Evolutionary conservation across 2,888 invertebrate species (phyloP).

Genomic region (Steinernema carpocapsae): DNA sequence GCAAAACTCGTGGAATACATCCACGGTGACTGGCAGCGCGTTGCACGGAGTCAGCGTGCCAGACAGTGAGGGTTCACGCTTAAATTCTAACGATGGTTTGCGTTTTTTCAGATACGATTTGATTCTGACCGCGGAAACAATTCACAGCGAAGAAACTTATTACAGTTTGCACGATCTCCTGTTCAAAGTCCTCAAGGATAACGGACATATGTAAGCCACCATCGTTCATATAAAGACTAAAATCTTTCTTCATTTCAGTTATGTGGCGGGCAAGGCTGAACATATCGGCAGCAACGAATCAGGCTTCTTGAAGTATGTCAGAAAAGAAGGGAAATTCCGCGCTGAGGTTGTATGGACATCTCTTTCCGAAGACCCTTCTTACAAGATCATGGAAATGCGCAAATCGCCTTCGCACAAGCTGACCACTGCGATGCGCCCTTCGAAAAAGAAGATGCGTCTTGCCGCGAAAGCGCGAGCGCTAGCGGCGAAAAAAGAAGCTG

Average conservation of each 20-base stretch:
- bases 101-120: slow-evolving; percentile 77
- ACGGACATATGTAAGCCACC: slow-evolving; percentile 72
- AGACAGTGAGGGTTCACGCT: neutral
- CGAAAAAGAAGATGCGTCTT: slow-evolving; percentile 3
- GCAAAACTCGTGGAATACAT: slow-evolving; percentile 43
- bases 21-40: slow-evolving; percentile 41
- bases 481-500: too few species aligned
- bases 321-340: slow-evolving; percentile 43
- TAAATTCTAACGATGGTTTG: neutral
- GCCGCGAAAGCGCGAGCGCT: neutral
- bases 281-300: slow-evolving; percentile 78
- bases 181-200: slow-evolving; percentile 75
- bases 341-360: slow-evolving; percentile 42
- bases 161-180: slow-evolving; percentile 76
- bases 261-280: slow-evolving; percentile 85
- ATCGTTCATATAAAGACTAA: neutral
- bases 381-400: neutral
- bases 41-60: neutral
- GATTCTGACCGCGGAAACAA: slow-evolving; percentile 90
- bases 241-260: slow-evolving; percentile 69
- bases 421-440: neutral
- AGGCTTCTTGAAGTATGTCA: slow-evolving; percentile 78
- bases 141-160: slow-evolving; percentile 81
- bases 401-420: slow-evolving; percentile 18
- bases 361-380: too few species aligned